phyloP scores from a whole-genome alignment of 1,140 invertebrate genomes.

The Drosophila insularis region DNA sequence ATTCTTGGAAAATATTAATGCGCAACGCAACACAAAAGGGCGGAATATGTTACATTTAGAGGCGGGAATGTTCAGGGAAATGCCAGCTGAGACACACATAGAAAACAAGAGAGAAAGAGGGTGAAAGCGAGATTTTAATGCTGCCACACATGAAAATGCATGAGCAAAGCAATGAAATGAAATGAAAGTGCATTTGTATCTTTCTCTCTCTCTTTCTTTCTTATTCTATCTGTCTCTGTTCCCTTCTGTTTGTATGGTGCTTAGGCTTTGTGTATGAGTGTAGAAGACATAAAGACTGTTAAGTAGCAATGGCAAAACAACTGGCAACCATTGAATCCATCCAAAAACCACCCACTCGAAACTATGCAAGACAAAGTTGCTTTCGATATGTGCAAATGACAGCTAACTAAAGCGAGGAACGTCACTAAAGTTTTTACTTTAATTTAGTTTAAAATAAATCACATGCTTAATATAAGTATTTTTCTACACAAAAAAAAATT shows the following conservation, averaged over 20 bases:
- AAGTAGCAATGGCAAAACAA: conserved; percentile 13
- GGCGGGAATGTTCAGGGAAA: conserved; percentile 4
- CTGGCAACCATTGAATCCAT: conserved; percentile 1
- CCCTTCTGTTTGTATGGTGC: not conserved
- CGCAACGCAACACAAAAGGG: conserved; percentile 8
- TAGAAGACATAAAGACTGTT: not conserved
- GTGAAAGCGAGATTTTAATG: conserved; percentile 22
- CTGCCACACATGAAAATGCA: conserved; percentile 25
- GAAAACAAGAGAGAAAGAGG: not conserved
- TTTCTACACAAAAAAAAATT: not conserved
- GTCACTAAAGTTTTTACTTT: not conserved
- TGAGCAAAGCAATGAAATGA: conserved; percentile 50
- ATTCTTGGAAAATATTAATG: conserved; percentile 43
- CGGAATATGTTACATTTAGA: conserved; percentile 1
- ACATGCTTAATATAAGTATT: not conserved
- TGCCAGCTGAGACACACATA: not conserved
- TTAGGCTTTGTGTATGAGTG: not conserved
- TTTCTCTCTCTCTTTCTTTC: not conserved
- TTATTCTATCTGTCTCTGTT: not conserved
- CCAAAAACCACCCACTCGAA: conserved; percentile 16
- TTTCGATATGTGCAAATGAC: conserved; percentile 5
- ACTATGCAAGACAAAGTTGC: conserved; percentile 22
- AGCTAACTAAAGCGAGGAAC: not conserved
- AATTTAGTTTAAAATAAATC: not conserved
- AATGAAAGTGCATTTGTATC: conserved; percentile 62